phyloP scores from a whole-genome alignment of 2,113 vertebrate species.

The Burhinus oedicnemus region DNA sequence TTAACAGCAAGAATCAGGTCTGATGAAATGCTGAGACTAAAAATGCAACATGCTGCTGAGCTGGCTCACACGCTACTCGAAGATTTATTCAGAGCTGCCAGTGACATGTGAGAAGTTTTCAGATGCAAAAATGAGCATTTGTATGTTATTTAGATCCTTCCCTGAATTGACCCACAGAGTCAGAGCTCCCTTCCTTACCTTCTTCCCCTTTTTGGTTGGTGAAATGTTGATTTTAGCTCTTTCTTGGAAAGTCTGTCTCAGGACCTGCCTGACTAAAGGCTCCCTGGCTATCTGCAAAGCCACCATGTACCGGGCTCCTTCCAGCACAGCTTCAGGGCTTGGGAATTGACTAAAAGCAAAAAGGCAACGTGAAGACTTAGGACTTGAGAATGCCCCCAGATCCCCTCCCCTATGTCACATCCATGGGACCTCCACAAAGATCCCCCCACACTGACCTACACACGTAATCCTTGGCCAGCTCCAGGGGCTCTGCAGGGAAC shows the following conservation, averaged over 20 bases:
- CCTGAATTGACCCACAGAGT: neutral
- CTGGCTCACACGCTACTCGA: neutral
- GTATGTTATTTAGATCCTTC: neutral
- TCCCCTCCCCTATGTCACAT: neutral
- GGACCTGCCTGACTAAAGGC: conserved; percentile 94
- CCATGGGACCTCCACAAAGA: neutral
- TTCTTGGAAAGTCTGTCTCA: conserved; percentile 97
- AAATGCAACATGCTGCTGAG: neutral
- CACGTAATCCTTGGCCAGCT: conserved; percentile 96
- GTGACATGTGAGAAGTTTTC: neutral
- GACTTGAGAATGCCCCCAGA: neutral
- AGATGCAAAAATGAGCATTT: neutral
- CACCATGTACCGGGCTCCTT: conserved; percentile 98
- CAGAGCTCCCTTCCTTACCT: conserved; percentile 76
- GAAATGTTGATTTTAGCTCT: conserved; percentile 95
- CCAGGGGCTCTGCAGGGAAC: conserved; percentile 95
- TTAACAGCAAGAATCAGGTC: neutral
- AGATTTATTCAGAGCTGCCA: neutral
- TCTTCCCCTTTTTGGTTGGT: conserved; percentile 97
- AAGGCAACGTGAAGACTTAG: neutral
- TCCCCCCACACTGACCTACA: conserved; percentile 80
- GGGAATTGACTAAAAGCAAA: conserved; percentile 85
- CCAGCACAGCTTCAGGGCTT: conserved; percentile 90
- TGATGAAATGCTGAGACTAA: neutral
- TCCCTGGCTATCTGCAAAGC: conserved; percentile 97